Evolutionary conservation across 2,797 vertebrate species (phyloP).

Genomic region (Euthynnus affinis): DNA sequence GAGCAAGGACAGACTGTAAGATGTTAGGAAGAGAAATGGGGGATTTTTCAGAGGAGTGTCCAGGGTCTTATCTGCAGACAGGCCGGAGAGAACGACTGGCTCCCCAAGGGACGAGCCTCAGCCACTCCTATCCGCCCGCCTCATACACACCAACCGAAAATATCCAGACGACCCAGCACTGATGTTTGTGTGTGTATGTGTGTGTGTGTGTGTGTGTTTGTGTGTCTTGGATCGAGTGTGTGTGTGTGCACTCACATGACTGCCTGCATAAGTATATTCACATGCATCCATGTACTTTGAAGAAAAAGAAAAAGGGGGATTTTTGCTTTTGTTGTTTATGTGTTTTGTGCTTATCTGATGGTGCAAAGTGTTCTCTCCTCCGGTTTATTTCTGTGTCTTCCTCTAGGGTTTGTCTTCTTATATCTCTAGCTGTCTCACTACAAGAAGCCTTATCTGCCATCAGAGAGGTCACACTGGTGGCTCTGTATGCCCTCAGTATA

Average conservation of each 20-base stretch:
- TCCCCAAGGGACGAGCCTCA: slow-evolving; percentile 62
- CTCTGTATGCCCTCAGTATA: slow-evolving; percentile 25
- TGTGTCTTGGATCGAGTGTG: slow-evolving; percentile 5
- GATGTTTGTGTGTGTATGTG: slow-evolving; percentile 8
- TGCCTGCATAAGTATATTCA: slow-evolving; percentile 34
- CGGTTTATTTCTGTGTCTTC: slow-evolving; percentile 48
- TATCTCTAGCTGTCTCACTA: slow-evolving; percentile 27
- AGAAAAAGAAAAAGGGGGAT: background rate
- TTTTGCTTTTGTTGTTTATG: slow-evolving; percentile 42
- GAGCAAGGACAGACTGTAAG: slow-evolving; percentile 21
- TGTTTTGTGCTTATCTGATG: slow-evolving; percentile 55
- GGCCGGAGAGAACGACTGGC: slow-evolving; percentile 48
- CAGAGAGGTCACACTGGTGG: slow-evolving; percentile 47
- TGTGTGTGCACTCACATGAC: slow-evolving; percentile 42
- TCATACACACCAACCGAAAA: slow-evolving; percentile 44
- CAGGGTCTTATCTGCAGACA: slow-evolving; percentile 80
- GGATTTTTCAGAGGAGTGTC: slow-evolving; percentile 46
- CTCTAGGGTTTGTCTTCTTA: slow-evolving; percentile 40
- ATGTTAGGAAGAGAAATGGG: slow-evolving; percentile 30
- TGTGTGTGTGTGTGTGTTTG: slow-evolving; percentile 17
- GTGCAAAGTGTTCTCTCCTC: slow-evolving; percentile 18
- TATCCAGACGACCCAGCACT: background rate
- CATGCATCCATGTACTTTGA: slow-evolving; percentile 35
- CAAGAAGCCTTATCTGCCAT: slow-evolving; percentile 58
- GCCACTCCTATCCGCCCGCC: slow-evolving; percentile 64